Evolutionary conservation across 2,113 vertebrate genomes (phyloP), one percentile per base, ranked within the genome.

Genomic region (Macquaria ambigua): DNA sequence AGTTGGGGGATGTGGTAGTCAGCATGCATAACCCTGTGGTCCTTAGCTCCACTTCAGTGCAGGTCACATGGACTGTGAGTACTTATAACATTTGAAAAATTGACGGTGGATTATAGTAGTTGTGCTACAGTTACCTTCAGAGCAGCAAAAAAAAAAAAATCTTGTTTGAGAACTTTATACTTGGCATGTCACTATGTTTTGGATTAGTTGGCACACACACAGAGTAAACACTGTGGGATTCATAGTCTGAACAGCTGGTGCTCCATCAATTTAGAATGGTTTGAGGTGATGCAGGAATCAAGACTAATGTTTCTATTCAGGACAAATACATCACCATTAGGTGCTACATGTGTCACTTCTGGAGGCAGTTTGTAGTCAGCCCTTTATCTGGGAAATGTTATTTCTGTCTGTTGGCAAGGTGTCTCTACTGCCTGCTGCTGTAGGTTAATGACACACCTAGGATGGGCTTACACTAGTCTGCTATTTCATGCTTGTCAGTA

Each of bases 31-130:
- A 97, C 87, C 98, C 98, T 6, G 96, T 99, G 66, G 98, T 98
- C 8, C 92, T 99, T 61, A 98, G 97, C 31, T 98, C 98, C 52
- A 99, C 97, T 0, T 97, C 97, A 1, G 96, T 99, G 87, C 98
- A 99, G 93, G 97, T 99, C 92, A 98, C 98, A 1, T 99, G 98
- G 98, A 98, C 96, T 56, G 98, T 99, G 95, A 98, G 97, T 92
- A 89, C 23, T 34, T 39, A 9, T 28, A 56, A 46, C 37, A 28
- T 25, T 70, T 39, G 6, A 8, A 34, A 25, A 50, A 67, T 1
- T 23, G 20, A 74, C 4, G 1, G 1, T 21, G 12, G 12, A 68
- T 70, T n/a, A 28, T 16, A 50, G 18, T 31, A 5, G 10, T 31
- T 68, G 67, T 39, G 34, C 1, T 12, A 9, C n/a, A 28, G 28